A percentile compares a stretch with the other conserved stretches of the same genome.
phyloP scores from a whole-genome alignment of 30 jellyfish, hydroid and myxozoan genomes.

The Pelagia noctiluca region DNA sequence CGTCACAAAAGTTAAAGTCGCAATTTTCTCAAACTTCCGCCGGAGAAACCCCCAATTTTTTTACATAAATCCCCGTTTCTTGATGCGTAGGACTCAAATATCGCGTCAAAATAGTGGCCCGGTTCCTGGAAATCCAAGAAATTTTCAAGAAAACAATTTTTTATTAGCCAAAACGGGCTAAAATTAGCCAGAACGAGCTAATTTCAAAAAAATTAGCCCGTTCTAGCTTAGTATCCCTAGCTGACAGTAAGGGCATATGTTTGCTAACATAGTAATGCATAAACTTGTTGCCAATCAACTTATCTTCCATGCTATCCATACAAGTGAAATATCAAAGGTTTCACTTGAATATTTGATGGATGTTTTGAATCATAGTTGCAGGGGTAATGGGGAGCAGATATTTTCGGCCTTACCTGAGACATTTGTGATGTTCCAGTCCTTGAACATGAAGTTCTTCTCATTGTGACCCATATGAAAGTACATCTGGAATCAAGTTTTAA shows the following conservation, averaged over 20 bases:
- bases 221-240: background rate
- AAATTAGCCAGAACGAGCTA: background rate
- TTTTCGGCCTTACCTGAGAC: conserved; percentile 58
- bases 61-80: too few species aligned
- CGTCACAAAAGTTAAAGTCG: too few species aligned
- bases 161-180: background rate
- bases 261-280: background rate
- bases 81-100: too few species aligned
- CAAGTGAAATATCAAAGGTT: conserved; percentile 4
- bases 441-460: conserved; percentile 57
- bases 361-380: background rate
- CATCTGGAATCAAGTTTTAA: conserved; percentile 39
- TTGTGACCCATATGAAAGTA: conserved; percentile 63
- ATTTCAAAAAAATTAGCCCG: too few species aligned
- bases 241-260: background rate
- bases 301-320: background rate
- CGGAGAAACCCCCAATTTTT: too few species aligned
- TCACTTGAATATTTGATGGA: background rate
- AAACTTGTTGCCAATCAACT: background rate
- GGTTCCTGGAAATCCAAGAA: too few species aligned
- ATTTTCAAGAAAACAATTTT: background rate
- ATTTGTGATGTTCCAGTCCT: conserved; percentile 53
- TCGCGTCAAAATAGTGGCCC: too few species aligned
- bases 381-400: too few species aligned
- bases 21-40: too few species aligned